A percentile compares a stretch with the other conserved stretches of the same genome.
These are phyloP conservation scores for Prosapia bicincta DNA, from an alignment of 2,888 invertebrate species.

Conservation along the genomic window DNA sequence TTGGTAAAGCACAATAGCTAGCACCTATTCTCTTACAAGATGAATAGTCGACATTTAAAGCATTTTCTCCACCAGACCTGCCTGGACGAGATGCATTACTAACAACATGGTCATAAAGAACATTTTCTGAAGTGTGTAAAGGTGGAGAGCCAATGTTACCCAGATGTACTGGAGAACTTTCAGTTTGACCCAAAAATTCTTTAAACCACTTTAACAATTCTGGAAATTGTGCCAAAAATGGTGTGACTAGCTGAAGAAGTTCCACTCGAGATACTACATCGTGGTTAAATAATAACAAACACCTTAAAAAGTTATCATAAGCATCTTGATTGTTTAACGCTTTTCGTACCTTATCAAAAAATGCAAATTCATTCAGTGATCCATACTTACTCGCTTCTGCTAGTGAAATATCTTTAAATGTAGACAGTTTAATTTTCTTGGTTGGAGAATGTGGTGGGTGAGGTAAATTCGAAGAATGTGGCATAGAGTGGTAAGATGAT, in stretches of 20 bases:
- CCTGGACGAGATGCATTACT: neutral
- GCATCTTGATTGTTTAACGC: conserved; percentile 81
- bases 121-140: neutral
- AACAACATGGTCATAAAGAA: neutral
- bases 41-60: conserved; percentile 63
- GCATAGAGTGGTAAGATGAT: conserved; percentile 51
- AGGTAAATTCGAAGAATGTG: conserved; percentile 42
- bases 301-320: conserved; percentile 93
- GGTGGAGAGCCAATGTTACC: conserved; percentile 36
- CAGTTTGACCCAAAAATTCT: conserved; percentile 71
- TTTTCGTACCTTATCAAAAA: conserved; percentile 89
- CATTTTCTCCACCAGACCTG: neutral
- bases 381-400: conserved; percentile 91
- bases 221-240: conserved; percentile 84
- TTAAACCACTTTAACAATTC: conserved; percentile 91
- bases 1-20: conserved; percentile 93
- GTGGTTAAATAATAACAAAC: conserved; percentile 87
- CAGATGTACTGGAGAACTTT: conserved; percentile 20
- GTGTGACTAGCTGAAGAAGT: conserved; percentile 79
- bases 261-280: conserved; percentile 91
- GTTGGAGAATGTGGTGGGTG: conserved; percentile 55
- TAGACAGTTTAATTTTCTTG: conserved; percentile 61
- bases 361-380: conserved; percentile 86
- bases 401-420: conserved; percentile 74
- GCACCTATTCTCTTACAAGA: conserved; percentile 94